Evolutionary conservation across 2,113 vertebrate species (phyloP).

Genomic region (Lepidothrix coronata): DNA sequence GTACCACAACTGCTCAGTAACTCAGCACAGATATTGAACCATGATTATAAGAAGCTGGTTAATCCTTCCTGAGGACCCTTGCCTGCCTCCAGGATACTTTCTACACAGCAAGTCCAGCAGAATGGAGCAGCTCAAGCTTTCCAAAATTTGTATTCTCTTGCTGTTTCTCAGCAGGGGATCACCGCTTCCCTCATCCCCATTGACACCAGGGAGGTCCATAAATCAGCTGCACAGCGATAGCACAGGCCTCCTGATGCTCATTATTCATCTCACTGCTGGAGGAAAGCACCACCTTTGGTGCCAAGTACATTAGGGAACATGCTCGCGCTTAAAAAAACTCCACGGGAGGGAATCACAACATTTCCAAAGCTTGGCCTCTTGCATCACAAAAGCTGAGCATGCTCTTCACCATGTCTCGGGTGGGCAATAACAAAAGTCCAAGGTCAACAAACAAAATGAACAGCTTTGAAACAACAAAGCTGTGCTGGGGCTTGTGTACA

Average conservation of each 20-base stretch:
- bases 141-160: not conserved
- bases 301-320: slow-evolving; percentile 42
- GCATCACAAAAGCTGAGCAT: slow-evolving; percentile 23
- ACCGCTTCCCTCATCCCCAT: not conserved
- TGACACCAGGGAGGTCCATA: not conserved
- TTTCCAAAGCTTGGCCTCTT: slow-evolving; percentile 12
- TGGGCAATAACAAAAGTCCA: not conserved
- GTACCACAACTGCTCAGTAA: not conserved
- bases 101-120: not conserved
- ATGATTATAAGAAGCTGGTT: not conserved
- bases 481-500: not conserved
- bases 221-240: slow-evolving; percentile 6
- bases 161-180: not conserved
- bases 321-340: slow-evolving; percentile 11
- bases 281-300: slow-evolving; percentile 23
- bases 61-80: not conserved
- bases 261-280: not conserved
- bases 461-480: slow-evolving; percentile 9
- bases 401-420: not conserved
- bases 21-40: fast-evolving
- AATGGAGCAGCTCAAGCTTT: not conserved
- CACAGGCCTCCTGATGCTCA: not conserved
- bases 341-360: slow-evolving; percentile 35
- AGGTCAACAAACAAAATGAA: slow-evolving; percentile 9
- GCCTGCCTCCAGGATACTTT: not conserved